phyloP scores from a whole-genome alignment of 2,113 vertebrate species.

The Petrocephalus zakoni region DNA sequence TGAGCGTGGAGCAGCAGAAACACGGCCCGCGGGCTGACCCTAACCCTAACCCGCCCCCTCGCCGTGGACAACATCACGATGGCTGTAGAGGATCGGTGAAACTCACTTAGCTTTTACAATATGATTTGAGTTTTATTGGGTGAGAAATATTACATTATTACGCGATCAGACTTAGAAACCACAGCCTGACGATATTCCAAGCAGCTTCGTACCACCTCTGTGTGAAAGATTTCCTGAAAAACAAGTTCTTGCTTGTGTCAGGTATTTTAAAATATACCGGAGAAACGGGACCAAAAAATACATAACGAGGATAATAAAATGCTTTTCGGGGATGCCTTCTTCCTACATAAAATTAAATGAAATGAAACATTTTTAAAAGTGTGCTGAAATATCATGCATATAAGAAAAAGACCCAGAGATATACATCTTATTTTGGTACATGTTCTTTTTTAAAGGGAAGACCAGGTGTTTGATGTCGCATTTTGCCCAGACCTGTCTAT shows the following conservation, averaged over 20 bases:
- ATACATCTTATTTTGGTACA: slow-evolving; percentile 48
- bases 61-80: not conserved
- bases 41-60: not conserved
- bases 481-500: not conserved
- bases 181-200: slow-evolving; percentile 47
- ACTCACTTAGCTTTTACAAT: not conserved
- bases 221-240: slow-evolving; percentile 36
- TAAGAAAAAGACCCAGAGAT: slow-evolving; percentile 48
- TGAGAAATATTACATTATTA: slow-evolving; percentile 64
- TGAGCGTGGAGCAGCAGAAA: not conserved
- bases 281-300: slow-evolving; percentile 33
- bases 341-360: slow-evolving; percentile 39
- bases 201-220: slow-evolving; percentile 43
- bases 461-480: not conserved
- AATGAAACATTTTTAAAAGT: slow-evolving; percentile 30
- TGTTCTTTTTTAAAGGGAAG: not conserved
- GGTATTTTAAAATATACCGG: slow-evolving; percentile 41
- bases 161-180: slow-evolving; percentile 62
- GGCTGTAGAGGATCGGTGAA: not conserved
- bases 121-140: slow-evolving; percentile 53
- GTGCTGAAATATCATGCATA: slow-evolving; percentile 57
- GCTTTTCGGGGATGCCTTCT: slow-evolving; percentile 27
- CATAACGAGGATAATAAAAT: slow-evolving; percentile 23
- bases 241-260: slow-evolving; percentile 43
- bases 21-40: not conserved